Conservation (phyloP, 2,113 vertebrate species). For the Chaetorhynchus papuensis region DNA sequence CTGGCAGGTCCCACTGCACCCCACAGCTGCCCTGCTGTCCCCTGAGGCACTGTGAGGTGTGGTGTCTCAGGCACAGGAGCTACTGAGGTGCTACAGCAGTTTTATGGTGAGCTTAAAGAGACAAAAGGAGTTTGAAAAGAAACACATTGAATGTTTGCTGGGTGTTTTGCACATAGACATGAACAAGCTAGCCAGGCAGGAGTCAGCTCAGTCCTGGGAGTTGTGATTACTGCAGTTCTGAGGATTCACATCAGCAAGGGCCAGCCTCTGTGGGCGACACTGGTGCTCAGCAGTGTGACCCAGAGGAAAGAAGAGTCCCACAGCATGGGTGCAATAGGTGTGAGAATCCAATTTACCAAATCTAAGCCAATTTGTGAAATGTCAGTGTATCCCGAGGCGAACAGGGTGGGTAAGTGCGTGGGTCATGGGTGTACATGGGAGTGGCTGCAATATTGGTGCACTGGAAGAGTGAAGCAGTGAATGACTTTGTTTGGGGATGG, state of each 20-base stretch:
- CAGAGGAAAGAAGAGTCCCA: background rate
- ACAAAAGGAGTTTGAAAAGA: background rate
- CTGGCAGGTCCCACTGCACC: background rate
- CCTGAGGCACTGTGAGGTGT: rapidly evolving
- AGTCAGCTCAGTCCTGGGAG: background rate
- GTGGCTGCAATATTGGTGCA: background rate
- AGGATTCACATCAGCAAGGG: background rate
- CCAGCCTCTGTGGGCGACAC: rapidly evolving
- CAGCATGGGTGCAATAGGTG: background rate
- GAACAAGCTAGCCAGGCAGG: background rate
- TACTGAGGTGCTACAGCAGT: background rate
- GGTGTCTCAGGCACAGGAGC: rapidly evolving
- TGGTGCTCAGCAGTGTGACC: background rate
- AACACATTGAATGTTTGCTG: background rate
- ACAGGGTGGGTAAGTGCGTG: rapidly evolving
- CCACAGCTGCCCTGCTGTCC: rapidly evolving
- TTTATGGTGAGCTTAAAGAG: background rate
- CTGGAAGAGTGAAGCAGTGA: background rate
- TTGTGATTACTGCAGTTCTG: background rate
- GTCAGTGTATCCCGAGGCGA: background rate
- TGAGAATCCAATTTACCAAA: background rate
- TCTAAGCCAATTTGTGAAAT: background rate
- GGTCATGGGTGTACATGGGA: rapidly evolving
- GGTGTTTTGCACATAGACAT: background rate
- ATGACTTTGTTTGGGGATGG: background rate